Percentiles rank a stretch among this genome's conserved stretches.
Conservation (phyloP, 2,888 invertebrate genomes). For the Lottia scabra region DNA sequence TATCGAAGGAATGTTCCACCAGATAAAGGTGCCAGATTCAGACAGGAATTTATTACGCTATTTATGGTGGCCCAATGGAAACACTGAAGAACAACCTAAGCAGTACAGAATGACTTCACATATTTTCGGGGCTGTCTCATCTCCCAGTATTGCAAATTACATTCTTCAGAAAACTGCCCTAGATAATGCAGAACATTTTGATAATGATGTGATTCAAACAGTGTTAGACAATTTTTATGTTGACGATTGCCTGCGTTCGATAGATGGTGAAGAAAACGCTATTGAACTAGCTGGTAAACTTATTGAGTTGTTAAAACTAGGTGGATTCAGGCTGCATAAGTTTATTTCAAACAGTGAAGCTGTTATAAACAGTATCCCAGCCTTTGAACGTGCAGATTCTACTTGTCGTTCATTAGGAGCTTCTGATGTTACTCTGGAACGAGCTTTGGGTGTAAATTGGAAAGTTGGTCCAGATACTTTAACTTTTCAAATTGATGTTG, state of each 20-base stretch:
- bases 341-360: background rate
- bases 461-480: background rate
- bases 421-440: background rate
- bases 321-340: constrained; percentile 2
- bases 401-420: background rate
- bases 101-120: constrained; percentile 4
- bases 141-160: background rate
- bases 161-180: background rate
- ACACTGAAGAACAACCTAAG: background rate
- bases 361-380: constrained; percentile 9
- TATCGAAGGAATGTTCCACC: too few relatives aligned
- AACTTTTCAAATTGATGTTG: background rate
- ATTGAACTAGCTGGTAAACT: background rate
- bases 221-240: constrained; percentile 8
- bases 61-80: background rate
- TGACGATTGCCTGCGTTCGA: background rate
- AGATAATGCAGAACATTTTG: background rate
- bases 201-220: background rate
- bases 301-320: background rate
- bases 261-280: background rate
- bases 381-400: constrained; percentile 9
- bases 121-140: background rate
- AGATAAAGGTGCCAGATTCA: background rate
- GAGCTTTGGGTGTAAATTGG: constrained; percentile 4
- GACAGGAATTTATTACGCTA: background rate